phyloP scores from a whole-genome alignment of 2,113 vertebrate species.

The Romanogobio albipinnatus region DNA sequence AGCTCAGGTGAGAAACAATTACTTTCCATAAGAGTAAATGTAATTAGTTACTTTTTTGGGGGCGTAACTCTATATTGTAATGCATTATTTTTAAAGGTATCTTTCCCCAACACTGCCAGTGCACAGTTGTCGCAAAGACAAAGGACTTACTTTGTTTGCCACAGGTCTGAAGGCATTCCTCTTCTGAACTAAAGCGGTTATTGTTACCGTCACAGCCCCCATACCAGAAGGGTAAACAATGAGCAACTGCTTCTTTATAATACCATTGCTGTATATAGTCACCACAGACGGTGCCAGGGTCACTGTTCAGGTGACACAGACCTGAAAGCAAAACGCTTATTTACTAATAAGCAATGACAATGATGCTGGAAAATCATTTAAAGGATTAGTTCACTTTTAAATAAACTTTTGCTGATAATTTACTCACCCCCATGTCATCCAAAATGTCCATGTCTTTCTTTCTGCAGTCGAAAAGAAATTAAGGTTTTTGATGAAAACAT shows the following conservation, averaged over 20 bases:
- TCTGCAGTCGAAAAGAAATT: no score
- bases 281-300: slow-evolving; percentile 63
- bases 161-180: slow-evolving; percentile 72
- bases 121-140: not conserved
- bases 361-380: slow-evolving; percentile 3
- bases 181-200: slow-evolving; percentile 70
- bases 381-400: no score
- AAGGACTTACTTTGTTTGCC: slow-evolving; percentile 69
- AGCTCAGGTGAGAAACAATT: no score
- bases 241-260: slow-evolving; percentile 68
- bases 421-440: no score
- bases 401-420: no score
- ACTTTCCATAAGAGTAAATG: no score
- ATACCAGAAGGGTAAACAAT: slow-evolving; percentile 75
- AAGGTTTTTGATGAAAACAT: no score
- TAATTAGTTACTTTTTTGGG: no score
- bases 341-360: slow-evolving; percentile 47
- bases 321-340: slow-evolving; percentile 72
- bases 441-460: no score
- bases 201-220: slow-evolving; percentile 74
- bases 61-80: no score
- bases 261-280: slow-evolving; percentile 69
- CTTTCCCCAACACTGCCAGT: not conserved
- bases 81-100: no score
- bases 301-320: slow-evolving; percentile 65